A percentile compares a stretch with the other conserved stretches of the same genome.
phyloP scores from a whole-genome alignment of 1,140 invertebrate genomes.

The Papilio aristodemus region DNA sequence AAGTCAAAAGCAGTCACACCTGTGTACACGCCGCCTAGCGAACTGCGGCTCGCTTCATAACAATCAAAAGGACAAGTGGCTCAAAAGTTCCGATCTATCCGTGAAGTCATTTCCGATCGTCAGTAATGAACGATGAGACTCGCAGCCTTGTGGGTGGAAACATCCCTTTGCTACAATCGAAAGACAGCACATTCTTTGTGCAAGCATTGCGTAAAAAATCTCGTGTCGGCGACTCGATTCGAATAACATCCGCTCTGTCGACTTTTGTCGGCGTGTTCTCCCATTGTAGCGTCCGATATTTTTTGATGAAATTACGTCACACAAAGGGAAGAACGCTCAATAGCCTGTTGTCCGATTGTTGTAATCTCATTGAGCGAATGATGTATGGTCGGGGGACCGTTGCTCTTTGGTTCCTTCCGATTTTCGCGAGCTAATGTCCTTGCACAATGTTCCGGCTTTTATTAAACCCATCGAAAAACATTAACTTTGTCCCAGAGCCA shows the following conservation, averaged over 20 bases:
- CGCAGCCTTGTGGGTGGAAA: slow-evolving; percentile 75
- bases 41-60: slow-evolving; percentile 41
- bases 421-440: slow-evolving; percentile 54
- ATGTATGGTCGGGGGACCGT: slow-evolving; percentile 59
- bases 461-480: slow-evolving; percentile 33
- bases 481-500: slow-evolving; percentile 17
- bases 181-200: slow-evolving; percentile 51
- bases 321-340: slow-evolving; percentile 65
- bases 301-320: slow-evolving; percentile 78
- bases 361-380: slow-evolving; percentile 71
- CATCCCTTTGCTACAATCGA: slow-evolving; percentile 70
- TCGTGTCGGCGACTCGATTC: slow-evolving; percentile 62
- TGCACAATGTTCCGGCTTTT: slow-evolving; percentile 54
- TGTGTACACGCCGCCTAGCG: slow-evolving; percentile 57
- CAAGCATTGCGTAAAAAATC: slow-evolving; percentile 68
- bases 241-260: slow-evolving; percentile 79
- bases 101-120: slow-evolving; percentile 75
- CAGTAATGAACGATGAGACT: slow-evolving; percentile 70
- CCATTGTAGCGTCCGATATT: slow-evolving; percentile 72
- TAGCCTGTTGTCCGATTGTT: slow-evolving; percentile 75
- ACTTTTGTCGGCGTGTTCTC: slow-evolving; percentile 68
- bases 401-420: slow-evolving; percentile 62
- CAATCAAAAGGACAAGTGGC: slow-evolving; percentile 56
- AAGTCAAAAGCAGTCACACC: slow-evolving; percentile 49
- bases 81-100: slow-evolving; percentile 70